Base-by-base conservation (phyloP, 1,140 invertebrate genomes). In the Hypothenemus hampei region DNA sequence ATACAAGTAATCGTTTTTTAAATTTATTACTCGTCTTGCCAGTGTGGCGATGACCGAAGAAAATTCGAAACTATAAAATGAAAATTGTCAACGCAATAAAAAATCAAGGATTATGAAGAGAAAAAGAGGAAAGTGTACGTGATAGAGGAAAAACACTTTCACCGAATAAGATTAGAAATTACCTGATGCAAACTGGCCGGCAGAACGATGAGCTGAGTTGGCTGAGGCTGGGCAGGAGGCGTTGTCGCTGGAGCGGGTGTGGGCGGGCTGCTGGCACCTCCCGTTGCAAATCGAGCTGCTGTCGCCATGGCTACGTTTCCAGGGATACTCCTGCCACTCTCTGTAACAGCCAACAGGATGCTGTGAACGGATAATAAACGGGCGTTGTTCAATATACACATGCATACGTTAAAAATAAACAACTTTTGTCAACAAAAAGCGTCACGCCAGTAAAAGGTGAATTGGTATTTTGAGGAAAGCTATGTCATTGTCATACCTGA, bases 141-240 rank as follows among this genome's bases (percentile, higher is more conserved):
- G 26, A 29, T n/a, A 29, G 26, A 37, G 16, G 6, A 43, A 43
- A 43, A 23, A 43, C 22, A 46, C 39, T 41, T 40, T 44, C 40
- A 35, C 33, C 46, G 19, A 45, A 52, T 50, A 50, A 55, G 35
- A 50, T 21, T 20, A 11, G n/a, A 57, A 40, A 51, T 63, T 70
- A 72, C 70, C 69, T 72, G 70, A 63, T 71, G 68, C 51, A 72
- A 57, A 67, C 69, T 70, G 58, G 70, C 70, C 59, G 70, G 70
- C 45, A 72, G 61, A 24, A 72, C 70, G 60, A 72, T 72, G 37
- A 72, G 67, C 62, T 69, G 68, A 22, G 69, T 68, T 39, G 68
- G 60, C 54, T 67, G 63, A 53, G 63, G 47, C 58, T 67, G 70
- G 26, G 59, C 62, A 43, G 69, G 66, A 53, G 69, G 68, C 51